Conservation (phyloP, 2,888 invertebrate genomes). For the Tetranychus piercei region DNA sequence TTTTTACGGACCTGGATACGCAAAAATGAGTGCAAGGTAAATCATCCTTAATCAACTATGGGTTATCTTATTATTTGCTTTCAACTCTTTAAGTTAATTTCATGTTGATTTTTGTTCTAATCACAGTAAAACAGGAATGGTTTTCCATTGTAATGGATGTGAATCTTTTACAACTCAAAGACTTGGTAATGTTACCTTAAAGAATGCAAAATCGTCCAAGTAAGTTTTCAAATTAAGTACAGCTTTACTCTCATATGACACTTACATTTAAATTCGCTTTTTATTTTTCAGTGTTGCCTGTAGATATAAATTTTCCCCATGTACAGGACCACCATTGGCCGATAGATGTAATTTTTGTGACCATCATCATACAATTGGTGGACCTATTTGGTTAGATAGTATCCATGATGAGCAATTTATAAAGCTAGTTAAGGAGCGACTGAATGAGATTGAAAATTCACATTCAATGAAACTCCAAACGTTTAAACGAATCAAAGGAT, state of each 20-base stretch:
- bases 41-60: conserved; percentile 15
- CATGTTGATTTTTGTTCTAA: not conserved
- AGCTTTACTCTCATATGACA: not conserved
- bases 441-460: conserved; percentile 31
- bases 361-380: conserved; percentile 47
- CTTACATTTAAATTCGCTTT: not conserved
- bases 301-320: conserved; percentile 36
- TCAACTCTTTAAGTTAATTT: not conserved
- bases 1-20: conserved; percentile 55
- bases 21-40: conserved; percentile 65
- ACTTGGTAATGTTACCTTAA: conserved; percentile 12
- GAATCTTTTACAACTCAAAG: conserved; percentile 17
- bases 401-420: conserved; percentile 52
- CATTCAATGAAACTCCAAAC: conserved; percentile 20
- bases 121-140: conserved; percentile 17
- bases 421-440: conserved; percentile 46
- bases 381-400: conserved; percentile 80
- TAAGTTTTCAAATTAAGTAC: not conserved
- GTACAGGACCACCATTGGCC: conserved; percentile 48
- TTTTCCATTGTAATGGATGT: conserved; percentile 20
- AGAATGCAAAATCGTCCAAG: conserved; percentile 22
- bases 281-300: not conserved
- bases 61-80: not conserved
- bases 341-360: conserved; percentile 55
- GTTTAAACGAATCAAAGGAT: conserved; percentile 24